phyloP scores from a whole-genome alignment of 2,113 vertebrate genomes.

The Pipa parva region DNA sequence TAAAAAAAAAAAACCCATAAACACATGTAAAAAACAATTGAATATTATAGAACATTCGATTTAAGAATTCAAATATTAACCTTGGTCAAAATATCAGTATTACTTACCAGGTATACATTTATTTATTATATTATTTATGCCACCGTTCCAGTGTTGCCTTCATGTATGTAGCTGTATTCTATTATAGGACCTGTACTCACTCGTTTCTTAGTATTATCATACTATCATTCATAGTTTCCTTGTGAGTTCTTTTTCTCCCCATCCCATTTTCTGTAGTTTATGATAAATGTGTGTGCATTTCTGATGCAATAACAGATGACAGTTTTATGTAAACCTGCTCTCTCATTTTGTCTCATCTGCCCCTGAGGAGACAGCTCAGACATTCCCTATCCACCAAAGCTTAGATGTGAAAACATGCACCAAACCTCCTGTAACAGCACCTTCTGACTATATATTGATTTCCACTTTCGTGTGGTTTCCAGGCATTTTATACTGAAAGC shows the following conservation, averaged over 20 bases:
- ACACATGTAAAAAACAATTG: no score
- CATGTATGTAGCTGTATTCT: no score
- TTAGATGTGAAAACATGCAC: conserved; percentile 25
- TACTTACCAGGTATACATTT: no score
- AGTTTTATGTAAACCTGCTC: conserved; percentile 16
- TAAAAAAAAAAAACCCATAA: no score
- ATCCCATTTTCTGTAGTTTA: fast-evolving
- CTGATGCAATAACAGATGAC: not conserved
- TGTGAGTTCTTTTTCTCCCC: not conserved
- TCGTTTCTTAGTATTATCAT: no score
- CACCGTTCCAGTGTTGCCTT: no score
- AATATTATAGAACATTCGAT: no score
- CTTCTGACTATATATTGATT: conserved; percentile 48
- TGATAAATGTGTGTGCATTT: not conserved
- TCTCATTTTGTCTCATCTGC: conserved; percentile 15
- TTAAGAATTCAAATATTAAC: no score
- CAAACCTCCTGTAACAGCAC: conserved; percentile 33
- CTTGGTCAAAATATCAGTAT: no score
- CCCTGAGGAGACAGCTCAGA: not conserved
- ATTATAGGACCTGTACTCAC: no score
- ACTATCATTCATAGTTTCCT: no score
- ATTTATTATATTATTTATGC: no score
- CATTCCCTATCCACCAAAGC: not conserved
- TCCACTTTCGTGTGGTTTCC: conserved; percentile 43
- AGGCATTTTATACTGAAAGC: conserved; percentile 5